phyloP scores from a whole-genome alignment of 2,888 invertebrate species.

The Ommatoiulus sabulosus region DNA sequence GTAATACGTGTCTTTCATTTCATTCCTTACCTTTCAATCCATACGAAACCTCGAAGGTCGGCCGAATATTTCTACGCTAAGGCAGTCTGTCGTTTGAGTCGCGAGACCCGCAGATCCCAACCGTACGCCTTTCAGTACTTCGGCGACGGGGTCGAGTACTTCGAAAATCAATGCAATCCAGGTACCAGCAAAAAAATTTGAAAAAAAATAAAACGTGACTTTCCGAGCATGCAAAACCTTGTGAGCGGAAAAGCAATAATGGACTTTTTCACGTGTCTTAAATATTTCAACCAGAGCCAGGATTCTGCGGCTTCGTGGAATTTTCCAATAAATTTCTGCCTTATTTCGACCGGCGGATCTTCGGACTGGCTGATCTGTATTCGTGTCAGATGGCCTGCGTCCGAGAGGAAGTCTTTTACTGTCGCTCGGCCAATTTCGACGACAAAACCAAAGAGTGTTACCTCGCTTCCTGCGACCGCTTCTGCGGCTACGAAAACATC shows the following conservation, averaged over 20 bases:
- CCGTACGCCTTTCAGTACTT: conserved; percentile 68
- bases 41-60: conserved; percentile 64
- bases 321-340: conserved; percentile 56
- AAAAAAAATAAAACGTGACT: not conserved
- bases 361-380: conserved; percentile 51
- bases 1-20: too few relatives aligned
- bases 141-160: conserved; percentile 69
- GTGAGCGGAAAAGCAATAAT: not conserved
- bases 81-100: conserved; percentile 69
- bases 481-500: conserved; percentile 54
- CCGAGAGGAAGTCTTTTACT: conserved; percentile 53
- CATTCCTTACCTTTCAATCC: not conserved
- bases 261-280: not conserved
- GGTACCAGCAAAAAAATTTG: conserved; percentile 66
- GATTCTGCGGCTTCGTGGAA: conserved; percentile 57
- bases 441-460: conserved; percentile 57
- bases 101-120: conserved; percentile 70
- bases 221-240: not conserved
- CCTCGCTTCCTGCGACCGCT: conserved; percentile 58
- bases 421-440: conserved; percentile 56
- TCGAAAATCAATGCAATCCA: conserved; percentile 72
- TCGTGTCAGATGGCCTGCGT: conserved; percentile 56
- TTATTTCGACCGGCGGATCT: conserved; percentile 54
- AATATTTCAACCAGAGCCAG: conserved; percentile 52
- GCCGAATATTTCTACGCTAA: conserved; percentile 70